Percentiles rank a stretch among this genome's conserved stretches.
Evolutionary conservation across 1,140 invertebrate genomes (phyloP).

Genomic region (Uloborus diversus): DNA sequence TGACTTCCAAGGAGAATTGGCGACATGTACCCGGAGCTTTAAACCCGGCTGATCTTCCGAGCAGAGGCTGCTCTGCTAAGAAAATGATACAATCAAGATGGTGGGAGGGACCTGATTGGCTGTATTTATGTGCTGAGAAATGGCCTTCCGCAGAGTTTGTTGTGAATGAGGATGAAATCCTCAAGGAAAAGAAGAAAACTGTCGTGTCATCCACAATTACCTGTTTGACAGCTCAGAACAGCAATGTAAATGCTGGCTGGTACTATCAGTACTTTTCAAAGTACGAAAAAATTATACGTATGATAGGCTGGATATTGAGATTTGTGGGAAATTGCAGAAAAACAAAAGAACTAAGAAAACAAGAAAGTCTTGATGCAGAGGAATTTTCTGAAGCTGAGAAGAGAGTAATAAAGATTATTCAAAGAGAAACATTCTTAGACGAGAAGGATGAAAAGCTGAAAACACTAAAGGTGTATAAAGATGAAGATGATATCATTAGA

Average conservation of each 20-base stretch:
- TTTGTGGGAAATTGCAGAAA: neutral
- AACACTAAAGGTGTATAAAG: neutral
- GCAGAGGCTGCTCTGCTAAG: neutral
- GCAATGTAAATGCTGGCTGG: neutral
- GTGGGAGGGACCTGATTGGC: slow-evolving; percentile 15
- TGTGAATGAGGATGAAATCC: slow-evolving; percentile 31
- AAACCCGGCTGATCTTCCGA: slow-evolving; percentile 16
- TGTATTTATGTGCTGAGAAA: neutral
- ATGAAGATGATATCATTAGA: slow-evolving; percentile 6
- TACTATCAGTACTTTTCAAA: slow-evolving; percentile 3
- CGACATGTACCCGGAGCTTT: slow-evolving; percentile 6
- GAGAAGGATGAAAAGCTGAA: slow-evolving; percentile 29
- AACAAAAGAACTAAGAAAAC: slow-evolving; percentile 6
- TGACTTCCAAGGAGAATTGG: neutral
- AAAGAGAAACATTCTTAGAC: neutral
- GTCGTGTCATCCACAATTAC: neutral
- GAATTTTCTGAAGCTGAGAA: slow-evolving; percentile 37
- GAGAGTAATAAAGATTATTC: slow-evolving; percentile 20
- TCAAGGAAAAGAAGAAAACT: slow-evolving; percentile 32
- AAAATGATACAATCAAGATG: neutral
- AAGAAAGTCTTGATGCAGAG: neutral
- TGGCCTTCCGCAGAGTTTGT: slow-evolving; percentile 22
- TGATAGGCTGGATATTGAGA: slow-evolving; percentile 25
- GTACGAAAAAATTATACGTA: neutral
- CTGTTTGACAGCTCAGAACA: neutral